Percentiles rank a stretch among this genome's conserved stretches.
Conservation (phyloP, 2,113 vertebrate species). For the Drymodes brunneopygia region DNA sequence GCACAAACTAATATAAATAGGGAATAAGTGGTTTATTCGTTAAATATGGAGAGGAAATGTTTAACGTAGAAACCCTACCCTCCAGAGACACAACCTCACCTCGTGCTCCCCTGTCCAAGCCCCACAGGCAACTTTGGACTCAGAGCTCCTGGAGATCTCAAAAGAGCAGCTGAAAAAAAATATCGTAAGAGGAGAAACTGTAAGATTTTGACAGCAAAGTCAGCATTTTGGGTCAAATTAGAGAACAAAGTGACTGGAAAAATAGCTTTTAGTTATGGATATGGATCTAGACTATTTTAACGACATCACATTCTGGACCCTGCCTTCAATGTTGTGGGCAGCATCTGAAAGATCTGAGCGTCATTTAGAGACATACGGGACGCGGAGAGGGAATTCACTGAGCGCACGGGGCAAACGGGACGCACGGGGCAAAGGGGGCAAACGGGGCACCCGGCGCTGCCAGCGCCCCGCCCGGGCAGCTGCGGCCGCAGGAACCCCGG, state of each 20-base stretch:
- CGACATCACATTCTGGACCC: background rate
- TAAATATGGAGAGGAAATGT: background rate
- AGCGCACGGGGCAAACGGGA: no score
- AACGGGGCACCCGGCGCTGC: background rate
- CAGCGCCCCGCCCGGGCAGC: background rate
- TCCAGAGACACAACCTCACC: background rate
- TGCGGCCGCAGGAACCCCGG: background rate
- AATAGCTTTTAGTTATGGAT: background rate
- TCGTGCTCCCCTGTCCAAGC: background rate
- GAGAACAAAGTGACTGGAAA: background rate
- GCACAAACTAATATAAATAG: background rate
- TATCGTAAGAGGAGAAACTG: background rate
- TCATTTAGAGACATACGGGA: rapidly evolving
- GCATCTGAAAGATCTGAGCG: rapidly evolving
- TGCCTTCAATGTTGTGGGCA: rapidly evolving
- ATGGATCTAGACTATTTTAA: background rate
- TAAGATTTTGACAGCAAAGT: background rate
- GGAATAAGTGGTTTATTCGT: background rate
- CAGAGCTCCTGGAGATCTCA: background rate
- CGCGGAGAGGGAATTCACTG: rapidly evolving
- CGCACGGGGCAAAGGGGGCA: background rate
- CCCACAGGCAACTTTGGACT: background rate
- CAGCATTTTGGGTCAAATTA: background rate
- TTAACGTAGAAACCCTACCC: background rate
- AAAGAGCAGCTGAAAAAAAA: background rate